A percentile compares a stretch with the other conserved stretches of the same genome.
phyloP scores from a whole-genome alignment of 2,797 vertebrate genomes.

The Gallirallus australis region DNA sequence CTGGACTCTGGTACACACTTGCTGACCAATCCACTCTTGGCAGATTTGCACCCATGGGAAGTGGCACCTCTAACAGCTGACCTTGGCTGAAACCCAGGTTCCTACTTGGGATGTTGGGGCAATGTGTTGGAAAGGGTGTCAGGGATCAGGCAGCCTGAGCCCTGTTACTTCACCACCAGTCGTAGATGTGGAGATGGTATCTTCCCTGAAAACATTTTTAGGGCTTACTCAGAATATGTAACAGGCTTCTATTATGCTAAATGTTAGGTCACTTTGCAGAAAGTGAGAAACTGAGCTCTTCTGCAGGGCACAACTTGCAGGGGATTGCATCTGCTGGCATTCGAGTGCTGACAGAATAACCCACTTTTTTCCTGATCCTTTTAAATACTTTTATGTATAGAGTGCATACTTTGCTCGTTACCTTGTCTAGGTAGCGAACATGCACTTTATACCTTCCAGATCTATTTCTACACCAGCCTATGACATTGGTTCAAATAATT shows the following conservation, averaged over 20 bases:
- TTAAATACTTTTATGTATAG: no score
- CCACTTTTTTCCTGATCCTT: background rate
- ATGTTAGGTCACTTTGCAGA: background rate
- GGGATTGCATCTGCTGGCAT: background rate
- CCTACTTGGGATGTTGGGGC: rapidly evolving
- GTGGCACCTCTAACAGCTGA: background rate
- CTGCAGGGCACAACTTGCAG: background rate
- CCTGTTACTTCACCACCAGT: background rate
- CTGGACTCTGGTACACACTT: background rate
- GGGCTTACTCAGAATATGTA: background rate
- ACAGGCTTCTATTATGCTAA: background rate
- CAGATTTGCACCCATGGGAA: background rate
- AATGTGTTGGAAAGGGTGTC: background rate
- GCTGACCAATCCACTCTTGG: background rate
- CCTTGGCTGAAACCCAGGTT: background rate
- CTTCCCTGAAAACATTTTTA: background rate
- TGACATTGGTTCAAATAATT: background rate
- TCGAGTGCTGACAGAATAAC: background rate
- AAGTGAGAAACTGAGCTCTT: background rate
- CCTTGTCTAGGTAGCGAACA: background rate
- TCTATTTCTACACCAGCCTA: background rate
- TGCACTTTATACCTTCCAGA: background rate
- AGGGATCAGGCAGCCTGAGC: background rate
- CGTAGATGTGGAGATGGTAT: background rate
- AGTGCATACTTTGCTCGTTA: background rate